Percentiles rank a stretch among this genome's conserved stretches.
phyloP scores from a whole-genome alignment of 2,113 vertebrate species.

The Cnemophilus loriae region DNA sequence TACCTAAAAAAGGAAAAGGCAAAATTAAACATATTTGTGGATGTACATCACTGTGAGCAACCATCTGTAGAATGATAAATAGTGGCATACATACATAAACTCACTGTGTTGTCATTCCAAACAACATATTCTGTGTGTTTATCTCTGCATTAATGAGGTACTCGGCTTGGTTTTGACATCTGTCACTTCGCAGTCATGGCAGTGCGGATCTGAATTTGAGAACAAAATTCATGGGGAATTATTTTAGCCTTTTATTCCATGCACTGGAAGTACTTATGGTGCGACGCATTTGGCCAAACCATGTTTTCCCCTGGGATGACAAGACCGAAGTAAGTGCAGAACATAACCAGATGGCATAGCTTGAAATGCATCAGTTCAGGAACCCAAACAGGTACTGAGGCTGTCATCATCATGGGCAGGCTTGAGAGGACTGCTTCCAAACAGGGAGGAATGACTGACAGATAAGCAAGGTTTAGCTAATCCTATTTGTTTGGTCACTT shows the following conservation, averaged over 20 bases:
- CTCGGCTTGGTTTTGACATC: conserved; percentile 25
- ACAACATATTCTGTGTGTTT: conserved; percentile 46
- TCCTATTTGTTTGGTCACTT: conserved; percentile 10
- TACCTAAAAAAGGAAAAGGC: background rate
- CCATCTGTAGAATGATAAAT: conserved; percentile 11
- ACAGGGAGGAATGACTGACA: background rate
- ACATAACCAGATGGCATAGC: background rate
- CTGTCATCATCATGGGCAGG: background rate
- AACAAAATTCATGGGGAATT: background rate
- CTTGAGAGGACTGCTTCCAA: background rate
- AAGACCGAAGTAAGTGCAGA: background rate
- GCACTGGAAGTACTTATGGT: background rate
- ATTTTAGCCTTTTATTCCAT: background rate
- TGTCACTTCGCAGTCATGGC: background rate
- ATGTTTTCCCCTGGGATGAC: background rate
- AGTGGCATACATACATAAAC: conserved; percentile 29
- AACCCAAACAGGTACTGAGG: background rate
- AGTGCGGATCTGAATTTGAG: background rate
- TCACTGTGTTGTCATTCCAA: conserved; percentile 18
- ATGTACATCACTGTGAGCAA: conserved; percentile 1
- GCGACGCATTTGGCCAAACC: background rate
- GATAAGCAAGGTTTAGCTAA: background rate
- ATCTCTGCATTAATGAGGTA: conserved; percentile 41
- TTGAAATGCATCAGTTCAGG: background rate
- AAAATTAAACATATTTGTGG: conserved; percentile 42